These are phyloP conservation scores for Electrona antarctica DNA, from an alignment of 2,113 vertebrate species.

Conservation along the genomic window DNA sequence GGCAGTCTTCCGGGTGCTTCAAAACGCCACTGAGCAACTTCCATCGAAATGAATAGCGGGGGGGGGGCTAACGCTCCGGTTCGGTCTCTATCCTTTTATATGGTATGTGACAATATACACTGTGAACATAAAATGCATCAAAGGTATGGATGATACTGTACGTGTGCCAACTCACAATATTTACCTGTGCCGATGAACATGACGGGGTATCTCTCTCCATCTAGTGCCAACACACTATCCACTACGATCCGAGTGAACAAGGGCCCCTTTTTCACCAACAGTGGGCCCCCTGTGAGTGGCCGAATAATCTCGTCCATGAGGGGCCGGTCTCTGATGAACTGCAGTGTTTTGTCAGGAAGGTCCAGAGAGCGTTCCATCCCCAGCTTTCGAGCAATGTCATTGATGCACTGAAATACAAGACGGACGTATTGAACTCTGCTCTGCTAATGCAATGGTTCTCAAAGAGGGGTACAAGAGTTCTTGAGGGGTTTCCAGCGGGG, in stretches of 20 bases:
- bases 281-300: slow-evolving; percentile 62
- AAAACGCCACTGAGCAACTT: too few relatives aligned
- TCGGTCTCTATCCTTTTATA: too few relatives aligned
- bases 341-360: slow-evolving; percentile 79
- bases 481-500: too few relatives aligned
- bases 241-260: slow-evolving; percentile 76
- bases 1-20: too few relatives aligned
- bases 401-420: slow-evolving; percentile 69
- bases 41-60: too few relatives aligned
- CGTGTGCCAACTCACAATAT: neutral
- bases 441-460: too few relatives aligned
- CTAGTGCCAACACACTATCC: slow-evolving; percentile 66
- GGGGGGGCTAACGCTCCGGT: too few relatives aligned
- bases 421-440: neutral
- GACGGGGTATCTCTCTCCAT: slow-evolving; percentile 64
- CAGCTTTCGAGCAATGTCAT: slow-evolving; percentile 55
- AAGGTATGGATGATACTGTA: too few relatives aligned
- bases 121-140: too few relatives aligned
- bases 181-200: slow-evolving; percentile 84
- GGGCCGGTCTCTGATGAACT: slow-evolving; percentile 80
- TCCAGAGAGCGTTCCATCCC: slow-evolving; percentile 73
- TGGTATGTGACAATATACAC: too few relatives aligned
- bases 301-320: slow-evolving; percentile 75
- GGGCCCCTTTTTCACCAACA: slow-evolving; percentile 74
- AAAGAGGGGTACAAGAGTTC: too few relatives aligned